Evolutionary conservation across 2,113 vertebrate species (phyloP).

Genomic region (Microtus montanus): DNA sequence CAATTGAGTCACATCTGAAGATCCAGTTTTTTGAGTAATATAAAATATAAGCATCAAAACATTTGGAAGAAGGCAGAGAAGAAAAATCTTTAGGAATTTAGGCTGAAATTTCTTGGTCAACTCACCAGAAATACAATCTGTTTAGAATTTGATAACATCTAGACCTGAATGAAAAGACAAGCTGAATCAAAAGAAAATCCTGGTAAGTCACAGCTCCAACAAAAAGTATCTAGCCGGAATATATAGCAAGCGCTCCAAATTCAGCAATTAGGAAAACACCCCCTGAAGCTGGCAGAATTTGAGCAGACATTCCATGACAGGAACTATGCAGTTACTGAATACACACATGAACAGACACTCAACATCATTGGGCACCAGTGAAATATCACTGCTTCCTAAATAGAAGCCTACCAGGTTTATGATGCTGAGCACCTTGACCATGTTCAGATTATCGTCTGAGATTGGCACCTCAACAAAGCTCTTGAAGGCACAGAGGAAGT

Average conservation of each 20-base stretch:
- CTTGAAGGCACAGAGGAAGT: neutral
- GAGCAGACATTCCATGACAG: neutral
- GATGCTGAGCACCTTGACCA: neutral
- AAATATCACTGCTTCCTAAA: neutral
- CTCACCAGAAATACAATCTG: neutral
- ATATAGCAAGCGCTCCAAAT: neutral
- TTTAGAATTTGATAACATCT: neutral
- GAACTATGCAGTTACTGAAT: neutral
- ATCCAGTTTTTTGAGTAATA: neutral
- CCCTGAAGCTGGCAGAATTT: neutral
- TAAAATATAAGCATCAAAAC: neutral
- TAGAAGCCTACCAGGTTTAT: neutral
- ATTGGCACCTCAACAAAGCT: neutral
- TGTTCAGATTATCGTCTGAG: neutral
- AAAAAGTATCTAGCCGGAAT: neutral
- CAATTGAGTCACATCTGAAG: neutral
- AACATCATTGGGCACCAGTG: neutral
- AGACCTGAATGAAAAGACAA: neutral
- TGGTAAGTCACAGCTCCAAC: neutral
- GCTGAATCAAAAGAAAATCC: neutral
- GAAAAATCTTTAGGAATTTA: neutral
- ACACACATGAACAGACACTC: neutral
- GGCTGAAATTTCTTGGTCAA: neutral
- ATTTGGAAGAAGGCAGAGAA: neutral
- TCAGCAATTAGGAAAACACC: conserved; percentile 11